Conservation (phyloP, 2,888 invertebrate genomes). For the Clitarchus hookeri region DNA sequence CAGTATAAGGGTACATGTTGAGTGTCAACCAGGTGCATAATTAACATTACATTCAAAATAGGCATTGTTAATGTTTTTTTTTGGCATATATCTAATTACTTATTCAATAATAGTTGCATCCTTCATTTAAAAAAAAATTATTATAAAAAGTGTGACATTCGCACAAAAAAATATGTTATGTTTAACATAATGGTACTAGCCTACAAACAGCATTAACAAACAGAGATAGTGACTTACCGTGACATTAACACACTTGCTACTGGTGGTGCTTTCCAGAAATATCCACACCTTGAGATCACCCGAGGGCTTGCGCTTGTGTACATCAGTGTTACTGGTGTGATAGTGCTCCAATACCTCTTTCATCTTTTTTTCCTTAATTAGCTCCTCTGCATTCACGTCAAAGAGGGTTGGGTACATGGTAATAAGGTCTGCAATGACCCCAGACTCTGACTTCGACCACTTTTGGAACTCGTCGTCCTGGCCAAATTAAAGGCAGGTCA, state of each 20-base stretch:
- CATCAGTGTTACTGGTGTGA: constrained; percentile 59
- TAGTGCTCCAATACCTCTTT: constrained; percentile 73
- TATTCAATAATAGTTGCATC: no score
- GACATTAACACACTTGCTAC: constrained; percentile 62
- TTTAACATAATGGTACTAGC: no score
- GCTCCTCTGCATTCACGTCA: constrained; percentile 75
- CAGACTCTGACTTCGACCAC: constrained; percentile 70
- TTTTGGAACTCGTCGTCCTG: constrained; percentile 47
- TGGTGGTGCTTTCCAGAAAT: constrained; percentile 67
- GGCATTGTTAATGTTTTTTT: no score
- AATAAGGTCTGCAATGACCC: constrained; percentile 79
- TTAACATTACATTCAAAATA: no score
- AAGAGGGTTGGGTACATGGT: constrained; percentile 76
- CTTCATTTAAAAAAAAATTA: no score
- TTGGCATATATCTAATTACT: no score
- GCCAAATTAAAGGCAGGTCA: background rate
- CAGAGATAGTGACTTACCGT: constrained; percentile 57
- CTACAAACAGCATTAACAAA: no score
- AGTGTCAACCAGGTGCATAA: no score
- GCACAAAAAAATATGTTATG: no score
- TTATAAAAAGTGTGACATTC: no score
- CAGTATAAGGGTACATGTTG: no score
- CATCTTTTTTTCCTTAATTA: constrained; percentile 76
- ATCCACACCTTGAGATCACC: constrained; percentile 84
- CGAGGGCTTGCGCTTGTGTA: constrained; percentile 62